These are phyloP conservation scores for Acanthosoma haemorrhoidale DNA, from an alignment of 2,888 invertebrate genomes.

Conservation along the genomic window DNA sequence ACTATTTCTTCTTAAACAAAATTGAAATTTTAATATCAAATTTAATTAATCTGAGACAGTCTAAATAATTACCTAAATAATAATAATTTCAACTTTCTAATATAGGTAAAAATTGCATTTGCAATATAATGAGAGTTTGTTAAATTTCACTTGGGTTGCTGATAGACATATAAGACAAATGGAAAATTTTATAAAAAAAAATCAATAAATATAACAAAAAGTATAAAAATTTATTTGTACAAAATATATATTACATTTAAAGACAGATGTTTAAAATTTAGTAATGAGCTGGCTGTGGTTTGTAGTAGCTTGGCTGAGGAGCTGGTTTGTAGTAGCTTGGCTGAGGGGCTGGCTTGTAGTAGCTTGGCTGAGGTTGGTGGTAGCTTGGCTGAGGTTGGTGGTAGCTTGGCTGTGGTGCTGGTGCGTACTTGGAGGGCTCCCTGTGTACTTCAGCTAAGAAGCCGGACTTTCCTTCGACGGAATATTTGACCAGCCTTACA, in stretches of 20 bases:
- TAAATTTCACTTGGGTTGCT: too few species aligned
- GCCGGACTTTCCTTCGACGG: constrained; percentile 70
- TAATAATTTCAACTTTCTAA: too few species aligned
- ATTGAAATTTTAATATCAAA: too few species aligned
- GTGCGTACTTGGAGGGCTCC: constrained; percentile 28
- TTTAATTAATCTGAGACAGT: too few species aligned
- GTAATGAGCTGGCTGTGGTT: not conserved
- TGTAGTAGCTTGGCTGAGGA: not conserved
- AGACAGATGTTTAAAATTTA: not conserved
- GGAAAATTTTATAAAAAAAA: not conserved
- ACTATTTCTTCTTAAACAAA: too few species aligned
- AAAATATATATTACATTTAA: not conserved
- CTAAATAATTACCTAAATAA: too few species aligned
- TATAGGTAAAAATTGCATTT: too few species aligned
- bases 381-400: not conserved
- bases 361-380: not conserved
- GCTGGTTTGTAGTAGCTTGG: not conserved
- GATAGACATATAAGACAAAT: too few species aligned
- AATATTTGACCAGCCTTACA: constrained; percentile 66
- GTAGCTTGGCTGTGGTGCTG: not conserved
- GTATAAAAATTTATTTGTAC: constrained; percentile 8
- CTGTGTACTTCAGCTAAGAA: constrained; percentile 61
- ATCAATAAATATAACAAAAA: not conserved
- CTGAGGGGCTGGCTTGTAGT: not conserved
- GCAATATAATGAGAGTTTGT: too few species aligned